Evolutionary conservation across 1,140 invertebrate species (phyloP), one percentile per base, ranked within the genome.

Genomic region (Calliopsis andreniformis): DNA sequence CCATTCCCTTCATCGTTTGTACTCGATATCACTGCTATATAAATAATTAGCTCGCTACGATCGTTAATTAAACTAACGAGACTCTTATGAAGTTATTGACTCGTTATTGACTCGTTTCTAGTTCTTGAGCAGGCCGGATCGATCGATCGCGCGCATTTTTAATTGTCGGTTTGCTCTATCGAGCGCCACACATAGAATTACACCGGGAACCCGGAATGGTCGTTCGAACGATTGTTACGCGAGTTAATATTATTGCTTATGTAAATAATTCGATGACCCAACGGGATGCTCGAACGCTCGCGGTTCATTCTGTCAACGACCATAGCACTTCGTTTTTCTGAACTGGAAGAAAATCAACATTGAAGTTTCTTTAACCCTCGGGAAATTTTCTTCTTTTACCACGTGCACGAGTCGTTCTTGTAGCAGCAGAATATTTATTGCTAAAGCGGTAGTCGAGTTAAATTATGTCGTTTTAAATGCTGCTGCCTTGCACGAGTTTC

Each of bases 31-130:
- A 61, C 79, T 81, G 62, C 49, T 81, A 63, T 81, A 63, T 80
- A 73, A 30, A 71, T 49, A 55, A 58, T 80, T 78, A 72, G 30
- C 30, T 76, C 51, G 51, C 61, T 64, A 72, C 47, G 39, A 55
- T 45, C 49, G 39, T 45, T 56, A 67, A 69, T 69, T 43, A 56
- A 42, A 42, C 64, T 58, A 76, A 68, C 72, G 64, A 76, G 66
- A 43, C 73, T 14, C 72, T 67, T 81, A 80, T 49, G 72, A 70
- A 70, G 73, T 71, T 82, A 82, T 82, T 82, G 80, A 82, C 80
- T 82, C 67, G 32, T 51, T 80, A 80, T 80, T 80, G 78, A 80
- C 78, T 80, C 75, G 67, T 77, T 81, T 72, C 53, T 53, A 47
- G 25, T 67, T 23, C 35, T 82, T 78, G 80, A 82, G 78, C 78